Conservation (phyloP, 2,113 vertebrate species). For the Odobenus rosmarus region DNA sequence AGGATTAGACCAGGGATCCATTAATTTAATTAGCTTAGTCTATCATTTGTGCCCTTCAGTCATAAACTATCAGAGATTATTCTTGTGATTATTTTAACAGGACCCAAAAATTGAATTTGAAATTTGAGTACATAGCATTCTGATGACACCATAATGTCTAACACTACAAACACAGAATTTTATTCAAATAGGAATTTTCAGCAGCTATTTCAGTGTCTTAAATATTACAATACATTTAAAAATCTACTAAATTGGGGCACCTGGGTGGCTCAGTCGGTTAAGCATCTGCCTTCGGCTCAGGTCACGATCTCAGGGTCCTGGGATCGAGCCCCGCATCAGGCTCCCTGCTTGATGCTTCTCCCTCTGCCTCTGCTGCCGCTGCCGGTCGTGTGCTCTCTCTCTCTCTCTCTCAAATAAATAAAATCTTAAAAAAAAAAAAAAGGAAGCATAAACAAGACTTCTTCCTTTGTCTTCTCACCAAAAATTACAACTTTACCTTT, state of each 20-base stretch:
- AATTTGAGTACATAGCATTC: not conserved
- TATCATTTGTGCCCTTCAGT: not conserved
- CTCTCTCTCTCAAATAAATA: not conserved
- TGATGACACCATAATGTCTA: not conserved
- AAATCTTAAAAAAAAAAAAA: not conserved
- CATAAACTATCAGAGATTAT: not conserved
- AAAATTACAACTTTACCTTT: not conserved
- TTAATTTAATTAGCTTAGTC: not conserved
- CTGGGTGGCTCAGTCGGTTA: not conserved
- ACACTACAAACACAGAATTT: not conserved
- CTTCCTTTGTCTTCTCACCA: not conserved
- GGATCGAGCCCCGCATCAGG: too few species aligned
- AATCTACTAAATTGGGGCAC: too few species aligned
- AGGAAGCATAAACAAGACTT: not conserved
- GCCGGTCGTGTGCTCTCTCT: not conserved
- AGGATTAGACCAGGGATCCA: not conserved
- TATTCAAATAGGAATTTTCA: conserved; percentile 39
- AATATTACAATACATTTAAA: not conserved
- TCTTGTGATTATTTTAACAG: conserved; percentile 21
- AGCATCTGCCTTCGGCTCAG: not conserved
- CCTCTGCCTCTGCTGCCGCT: not conserved
- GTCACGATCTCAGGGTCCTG: not conserved
- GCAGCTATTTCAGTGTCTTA: not conserved
- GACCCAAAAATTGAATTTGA: not conserved
- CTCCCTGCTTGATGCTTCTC: too few species aligned